Conservation (phyloP, 2,113 vertebrate genomes). For the Chroicocephalus ridibundus region DNA sequence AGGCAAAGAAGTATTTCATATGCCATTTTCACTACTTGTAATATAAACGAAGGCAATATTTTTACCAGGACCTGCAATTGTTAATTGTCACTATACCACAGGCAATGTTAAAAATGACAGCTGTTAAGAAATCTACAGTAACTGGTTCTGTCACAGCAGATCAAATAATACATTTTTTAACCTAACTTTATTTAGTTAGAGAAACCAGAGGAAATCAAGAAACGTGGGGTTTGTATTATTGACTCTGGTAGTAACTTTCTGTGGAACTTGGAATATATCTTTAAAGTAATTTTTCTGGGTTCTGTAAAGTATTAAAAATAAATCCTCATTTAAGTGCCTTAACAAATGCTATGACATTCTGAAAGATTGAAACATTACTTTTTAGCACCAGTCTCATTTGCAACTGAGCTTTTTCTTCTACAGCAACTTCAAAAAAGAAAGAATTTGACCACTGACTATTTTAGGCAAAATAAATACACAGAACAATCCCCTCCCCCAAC, state of each 20-base stretch:
- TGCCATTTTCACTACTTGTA: neutral
- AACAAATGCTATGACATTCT: neutral
- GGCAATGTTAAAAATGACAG: neutral
- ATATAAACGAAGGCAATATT: neutral
- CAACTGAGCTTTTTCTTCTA: neutral
- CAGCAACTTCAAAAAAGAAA: neutral
- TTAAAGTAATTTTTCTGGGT: neutral
- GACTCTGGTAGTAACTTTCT: neutral
- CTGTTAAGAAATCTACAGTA: neutral
- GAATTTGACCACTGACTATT: neutral
- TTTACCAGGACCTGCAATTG: neutral
- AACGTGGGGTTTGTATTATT: neutral
- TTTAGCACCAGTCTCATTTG: neutral
- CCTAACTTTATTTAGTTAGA: neutral
- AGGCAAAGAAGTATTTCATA: neutral
- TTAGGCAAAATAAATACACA: neutral
- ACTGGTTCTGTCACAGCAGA: neutral
- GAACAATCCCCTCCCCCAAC: neutral
- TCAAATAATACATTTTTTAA: neutral
- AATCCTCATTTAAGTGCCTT: neutral
- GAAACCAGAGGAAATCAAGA: neutral
- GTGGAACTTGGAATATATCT: neutral
- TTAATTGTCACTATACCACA: neutral
- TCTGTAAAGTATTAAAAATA: neutral
- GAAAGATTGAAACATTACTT: neutral